Evolutionary conservation across 2,113 vertebrate species (phyloP).

Genomic region (Paramisgurnus dabryanus): DNA sequence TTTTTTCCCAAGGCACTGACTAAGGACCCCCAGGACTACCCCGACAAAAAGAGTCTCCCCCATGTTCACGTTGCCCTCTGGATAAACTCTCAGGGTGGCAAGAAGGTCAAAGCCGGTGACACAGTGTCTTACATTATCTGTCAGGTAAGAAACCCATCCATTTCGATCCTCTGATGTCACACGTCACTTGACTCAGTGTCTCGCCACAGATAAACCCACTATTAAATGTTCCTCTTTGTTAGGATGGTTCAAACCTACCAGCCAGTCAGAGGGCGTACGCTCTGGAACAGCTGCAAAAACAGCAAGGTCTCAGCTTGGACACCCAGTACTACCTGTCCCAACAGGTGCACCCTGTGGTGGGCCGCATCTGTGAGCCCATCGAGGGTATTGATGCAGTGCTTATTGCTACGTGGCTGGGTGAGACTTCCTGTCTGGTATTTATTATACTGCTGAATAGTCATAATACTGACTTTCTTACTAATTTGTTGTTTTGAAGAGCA

Average conservation of each 20-base stretch:
- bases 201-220: not conserved
- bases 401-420: conserved; percentile 88
- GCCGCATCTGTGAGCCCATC: conserved; percentile 95
- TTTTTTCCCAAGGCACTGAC: conserved; percentile 82
- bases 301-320: conserved; percentile 84
- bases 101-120: conserved; percentile 92
- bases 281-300: conserved; percentile 93
- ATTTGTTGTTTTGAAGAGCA: too few relatives aligned
- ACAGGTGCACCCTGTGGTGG: conserved; percentile 95
- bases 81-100: conserved; percentile 95
- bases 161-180: not conserved
- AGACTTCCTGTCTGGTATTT: conserved; percentile 16
- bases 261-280: conserved; percentile 92
- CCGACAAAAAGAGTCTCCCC: conserved; percentile 93
- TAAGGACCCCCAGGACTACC: conserved; percentile 98
- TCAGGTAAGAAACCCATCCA: conserved; percentile 77
- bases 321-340: conserved; percentile 95
- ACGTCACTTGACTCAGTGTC: not conserved
- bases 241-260: conserved; percentile 92
- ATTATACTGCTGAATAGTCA: not conserved
- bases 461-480: too few relatives aligned
- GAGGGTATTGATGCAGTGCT: conserved; percentile 92
- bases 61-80: conserved; percentile 97
- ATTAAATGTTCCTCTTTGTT: not conserved
- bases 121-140: conserved; percentile 95